Percentiles rank a stretch among this genome's conserved stretches.
phyloP scores from a whole-genome alignment of 2,113 vertebrate species.

The Neomonachus schauinslandi region DNA sequence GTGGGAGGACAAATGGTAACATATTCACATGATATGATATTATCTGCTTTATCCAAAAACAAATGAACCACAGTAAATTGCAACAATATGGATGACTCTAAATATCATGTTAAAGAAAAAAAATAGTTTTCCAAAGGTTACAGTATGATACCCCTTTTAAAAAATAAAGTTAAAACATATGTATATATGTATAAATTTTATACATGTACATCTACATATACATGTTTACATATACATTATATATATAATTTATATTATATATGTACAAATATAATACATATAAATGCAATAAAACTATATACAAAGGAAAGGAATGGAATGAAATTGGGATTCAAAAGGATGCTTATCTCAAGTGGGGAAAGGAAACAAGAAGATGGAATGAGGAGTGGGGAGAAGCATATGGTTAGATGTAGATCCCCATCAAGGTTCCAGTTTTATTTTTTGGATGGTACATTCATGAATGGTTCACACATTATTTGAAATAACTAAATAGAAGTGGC shows the following conservation, averaged over 20 bases:
- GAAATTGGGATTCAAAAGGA: background rate
- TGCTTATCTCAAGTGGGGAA: background rate
- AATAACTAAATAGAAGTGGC: constrained; percentile 45
- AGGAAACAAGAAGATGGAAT: background rate
- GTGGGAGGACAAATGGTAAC: background rate
- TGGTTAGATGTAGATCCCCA: background rate
- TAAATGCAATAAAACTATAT: background rate
- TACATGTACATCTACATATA: background rate
- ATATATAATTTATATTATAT: background rate
- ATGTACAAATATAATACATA: background rate
- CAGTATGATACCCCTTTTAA: background rate
- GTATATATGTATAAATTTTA: background rate
- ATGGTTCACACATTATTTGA: constrained; percentile 55
- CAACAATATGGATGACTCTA: background rate
- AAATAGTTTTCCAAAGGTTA: background rate
- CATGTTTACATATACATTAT: background rate
- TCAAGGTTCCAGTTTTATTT: constrained; percentile 24
- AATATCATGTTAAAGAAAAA: background rate
- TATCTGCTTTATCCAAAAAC: background rate
- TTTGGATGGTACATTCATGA: constrained; percentile 8
- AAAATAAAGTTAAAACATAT: constrained; percentile 29
- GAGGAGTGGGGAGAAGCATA: background rate
- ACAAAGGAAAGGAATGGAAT: constrained; percentile 12
- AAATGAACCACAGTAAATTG: background rate
- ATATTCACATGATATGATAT: background rate